These are phyloP conservation scores for Polydesmus complanatus DNA, from an alignment of 2,888 invertebrate species.

Conservation along the genomic window DNA sequence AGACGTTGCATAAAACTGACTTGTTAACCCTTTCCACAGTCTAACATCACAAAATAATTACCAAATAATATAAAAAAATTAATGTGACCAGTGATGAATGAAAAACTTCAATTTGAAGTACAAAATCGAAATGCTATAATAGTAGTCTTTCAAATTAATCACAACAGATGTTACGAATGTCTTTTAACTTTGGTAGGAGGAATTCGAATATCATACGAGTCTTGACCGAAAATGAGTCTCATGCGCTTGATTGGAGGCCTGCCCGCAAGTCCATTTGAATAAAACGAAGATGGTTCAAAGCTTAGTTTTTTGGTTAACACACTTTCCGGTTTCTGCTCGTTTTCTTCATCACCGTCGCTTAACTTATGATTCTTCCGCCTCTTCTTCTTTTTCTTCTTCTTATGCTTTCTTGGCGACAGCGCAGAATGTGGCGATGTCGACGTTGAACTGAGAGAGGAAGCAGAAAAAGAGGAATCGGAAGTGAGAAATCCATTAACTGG, in stretches of 20 bases:
- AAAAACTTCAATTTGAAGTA: neutral
- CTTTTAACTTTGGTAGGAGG: constrained; percentile 34
- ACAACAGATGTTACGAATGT: neutral
- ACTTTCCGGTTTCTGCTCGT: neutral
- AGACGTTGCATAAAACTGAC: too few species aligned
- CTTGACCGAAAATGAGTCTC: constrained; percentile 74
- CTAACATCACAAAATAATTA: too few species aligned
- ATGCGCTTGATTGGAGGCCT: constrained; percentile 64
- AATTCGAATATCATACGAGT: constrained; percentile 75
- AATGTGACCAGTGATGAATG: neutral
- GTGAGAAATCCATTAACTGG: constrained; percentile 29
- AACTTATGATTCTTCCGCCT: constrained; percentile 10
- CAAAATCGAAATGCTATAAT: neutral
- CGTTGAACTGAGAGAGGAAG: neutral
- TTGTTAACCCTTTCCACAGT: too few species aligned
- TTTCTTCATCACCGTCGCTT: too few species aligned
- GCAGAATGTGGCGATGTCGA: neutral
- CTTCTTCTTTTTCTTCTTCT: constrained; percentile 11
- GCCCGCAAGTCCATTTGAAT: constrained; percentile 2
- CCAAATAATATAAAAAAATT: too few species aligned
- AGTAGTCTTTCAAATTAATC: too few species aligned
- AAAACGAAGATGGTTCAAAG: constrained; percentile 2
- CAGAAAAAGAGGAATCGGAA: constrained; percentile 22
- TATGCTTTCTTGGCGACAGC: neutral
- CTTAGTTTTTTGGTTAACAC: constrained; percentile 31